Conservation (phyloP, 2,888 invertebrate genomes). For the Galeopsomyia nigrocyanea region DNA sequence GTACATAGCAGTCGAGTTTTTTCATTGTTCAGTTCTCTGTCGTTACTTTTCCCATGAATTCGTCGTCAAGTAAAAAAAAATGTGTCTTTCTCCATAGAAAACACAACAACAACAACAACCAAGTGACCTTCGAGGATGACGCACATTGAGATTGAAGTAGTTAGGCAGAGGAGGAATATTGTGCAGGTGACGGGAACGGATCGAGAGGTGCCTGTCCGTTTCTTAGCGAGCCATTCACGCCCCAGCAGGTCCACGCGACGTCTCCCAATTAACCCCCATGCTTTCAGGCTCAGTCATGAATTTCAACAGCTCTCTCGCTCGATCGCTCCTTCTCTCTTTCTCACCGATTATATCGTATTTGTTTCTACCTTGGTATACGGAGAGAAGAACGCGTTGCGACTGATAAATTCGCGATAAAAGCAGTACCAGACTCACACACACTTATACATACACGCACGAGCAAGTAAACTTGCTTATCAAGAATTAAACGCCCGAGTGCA, state of each 20-base stretch:
- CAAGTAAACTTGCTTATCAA: too few species aligned
- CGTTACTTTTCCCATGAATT: conserved; percentile 24
- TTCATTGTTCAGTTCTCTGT: conserved; percentile 18
- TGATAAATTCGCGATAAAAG: too few species aligned
- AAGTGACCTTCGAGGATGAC: conserved; percentile 54
- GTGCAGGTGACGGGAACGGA: conserved; percentile 38
- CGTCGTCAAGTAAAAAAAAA: too few species aligned
- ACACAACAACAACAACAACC: conserved; percentile 48
- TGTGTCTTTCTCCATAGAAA: too few species aligned
- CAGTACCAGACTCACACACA: too few species aligned
- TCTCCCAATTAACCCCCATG: conserved; percentile 67
- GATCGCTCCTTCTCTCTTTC: conserved; percentile 7
- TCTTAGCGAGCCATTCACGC: conserved; percentile 69
- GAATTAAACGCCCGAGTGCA: too few species aligned
- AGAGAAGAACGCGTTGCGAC: too few species aligned
- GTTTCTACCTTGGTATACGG: conserved; percentile 3
- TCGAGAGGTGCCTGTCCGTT: conserved; percentile 68
- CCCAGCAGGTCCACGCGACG: conserved; percentile 67
- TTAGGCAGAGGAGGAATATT: conserved; percentile 29
- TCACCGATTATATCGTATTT: background rate
- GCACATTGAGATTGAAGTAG: conserved; percentile 36
- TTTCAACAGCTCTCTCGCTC: conserved; percentile 37
- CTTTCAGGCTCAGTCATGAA: conserved; percentile 65
- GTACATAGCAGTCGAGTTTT: conserved; percentile 11
- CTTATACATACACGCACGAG: too few species aligned